Evolutionary conservation across 2,113 vertebrate genomes (phyloP).

Genomic region (Elaphurus davidianus): DNA sequence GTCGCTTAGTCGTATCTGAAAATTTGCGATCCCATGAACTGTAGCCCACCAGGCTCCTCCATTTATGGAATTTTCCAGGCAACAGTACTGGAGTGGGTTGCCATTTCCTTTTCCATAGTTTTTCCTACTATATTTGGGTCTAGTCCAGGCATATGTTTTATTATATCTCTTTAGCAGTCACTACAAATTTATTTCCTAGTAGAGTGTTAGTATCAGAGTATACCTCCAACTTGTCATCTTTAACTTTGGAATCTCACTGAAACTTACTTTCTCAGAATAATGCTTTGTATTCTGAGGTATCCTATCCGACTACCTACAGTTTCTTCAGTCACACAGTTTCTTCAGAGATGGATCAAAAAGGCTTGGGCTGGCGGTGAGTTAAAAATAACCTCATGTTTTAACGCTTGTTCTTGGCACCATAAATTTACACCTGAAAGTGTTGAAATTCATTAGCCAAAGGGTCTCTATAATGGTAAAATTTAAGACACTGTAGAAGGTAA

Average conservation of each 20-base stretch:
- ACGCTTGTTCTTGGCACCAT: not conserved
- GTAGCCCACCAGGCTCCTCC: not conserved
- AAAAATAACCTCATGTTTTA: not conserved
- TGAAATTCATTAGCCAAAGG: not conserved
- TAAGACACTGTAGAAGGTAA: not conserved
- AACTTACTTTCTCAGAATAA: not conserved
- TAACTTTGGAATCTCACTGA: not conserved
- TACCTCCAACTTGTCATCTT: not conserved
- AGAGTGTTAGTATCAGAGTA: not conserved
- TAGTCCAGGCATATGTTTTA: not conserved
- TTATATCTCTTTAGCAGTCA: not conserved
- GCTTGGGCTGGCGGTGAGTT: not conserved
- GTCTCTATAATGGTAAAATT: not conserved
- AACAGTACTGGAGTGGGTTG: not conserved
- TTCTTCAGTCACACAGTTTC: not conserved
- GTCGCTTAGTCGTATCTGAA: accelerated
- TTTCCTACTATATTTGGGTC: not conserved
- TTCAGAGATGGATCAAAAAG: not conserved
- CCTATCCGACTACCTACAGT: not conserved
- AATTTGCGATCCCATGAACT: not conserved
- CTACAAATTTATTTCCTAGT: not conserved
- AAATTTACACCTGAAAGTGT: not conserved
- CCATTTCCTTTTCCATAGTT: not conserved
- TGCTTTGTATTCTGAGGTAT: not conserved
- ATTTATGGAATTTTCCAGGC: not conserved